These are phyloP conservation scores for Phrynocephalus versicolor DNA, from an alignment of 2,113 vertebrate species.

Conservation along the genomic window DNA sequence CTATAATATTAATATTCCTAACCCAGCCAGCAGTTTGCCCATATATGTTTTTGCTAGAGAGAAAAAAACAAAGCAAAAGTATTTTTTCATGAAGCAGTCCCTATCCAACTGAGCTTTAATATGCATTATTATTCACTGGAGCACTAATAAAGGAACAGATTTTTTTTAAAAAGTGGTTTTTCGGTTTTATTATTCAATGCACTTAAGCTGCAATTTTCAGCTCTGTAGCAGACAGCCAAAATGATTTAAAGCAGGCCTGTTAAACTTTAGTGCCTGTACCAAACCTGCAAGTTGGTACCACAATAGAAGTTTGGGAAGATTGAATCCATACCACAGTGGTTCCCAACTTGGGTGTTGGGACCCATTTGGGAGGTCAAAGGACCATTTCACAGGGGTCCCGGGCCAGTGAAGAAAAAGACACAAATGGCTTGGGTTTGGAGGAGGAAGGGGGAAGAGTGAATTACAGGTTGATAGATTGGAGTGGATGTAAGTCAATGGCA, in stretches of 20 bases:
- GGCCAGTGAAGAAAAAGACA: no score
- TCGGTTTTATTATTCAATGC: conserved; percentile 1
- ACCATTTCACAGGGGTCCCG: no score
- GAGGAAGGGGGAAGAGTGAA: no score
- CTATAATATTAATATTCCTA: background rate
- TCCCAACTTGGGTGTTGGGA: no score
- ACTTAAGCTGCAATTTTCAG: background rate
- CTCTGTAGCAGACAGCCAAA: background rate
- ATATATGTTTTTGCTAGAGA: background rate
- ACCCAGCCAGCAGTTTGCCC: background rate
- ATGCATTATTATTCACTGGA: conserved; percentile 3
- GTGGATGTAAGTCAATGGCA: no score
- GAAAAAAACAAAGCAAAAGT: background rate
- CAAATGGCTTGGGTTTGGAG: no score
- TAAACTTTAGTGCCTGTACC: background rate
- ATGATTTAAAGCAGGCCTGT: background rate
- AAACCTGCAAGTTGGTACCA: background rate
- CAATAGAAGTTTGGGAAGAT: background rate
- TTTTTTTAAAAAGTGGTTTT: no score
- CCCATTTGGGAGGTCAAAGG: no score
- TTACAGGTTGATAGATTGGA: no score
- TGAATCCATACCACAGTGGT: no score
- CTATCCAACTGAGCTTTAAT: background rate
- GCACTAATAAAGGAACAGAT: conserved; percentile 9
- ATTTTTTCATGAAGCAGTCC: background rate